phyloP scores from a whole-genome alignment of 2,113 vertebrate species.

The human region GRCh38 chr1:205263001-205263500 shows the following conservation, averaged over 20 bases:
- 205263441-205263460: no score
- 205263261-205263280: background rate
- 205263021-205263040: background rate
- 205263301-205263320: background rate
- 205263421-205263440: no score
- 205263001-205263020: background rate
- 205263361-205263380: background rate
- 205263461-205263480: no score
- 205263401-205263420: no score
- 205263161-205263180: no score
- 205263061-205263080: accelerated
- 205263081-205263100: background rate
- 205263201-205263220: background rate
- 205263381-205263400: background rate
- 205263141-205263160: background rate
- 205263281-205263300: no score
- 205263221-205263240: background rate
- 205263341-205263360: background rate
- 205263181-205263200: background rate
- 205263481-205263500: no score
- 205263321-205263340: no score
- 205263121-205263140: background rate
- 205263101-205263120: background rate
- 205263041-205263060: background rate
- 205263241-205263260: background rate